Evolutionary conservation across 1,140 invertebrate species (phyloP), one percentile per base, ranked within the genome.

Genomic region (Tyrophagus putrescentiae): DNA sequence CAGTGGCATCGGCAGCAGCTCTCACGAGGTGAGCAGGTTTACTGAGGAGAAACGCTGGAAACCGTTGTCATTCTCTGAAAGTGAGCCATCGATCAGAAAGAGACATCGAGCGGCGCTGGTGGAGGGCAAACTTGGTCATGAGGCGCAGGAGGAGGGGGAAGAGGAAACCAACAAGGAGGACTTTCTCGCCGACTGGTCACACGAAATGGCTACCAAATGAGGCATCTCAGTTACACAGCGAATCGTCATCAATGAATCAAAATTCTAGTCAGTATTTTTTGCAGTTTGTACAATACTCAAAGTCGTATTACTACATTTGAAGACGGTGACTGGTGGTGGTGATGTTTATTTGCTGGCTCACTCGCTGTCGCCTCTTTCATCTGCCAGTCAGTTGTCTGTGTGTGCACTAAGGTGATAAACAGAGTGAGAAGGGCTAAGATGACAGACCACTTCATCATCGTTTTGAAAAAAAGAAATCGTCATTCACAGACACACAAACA

Each of bases 131-230:
- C n/a, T 7, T 16, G 23, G 32, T 39, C n/a, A 27, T 3, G 32
- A 52, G 1, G 23, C 3, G n/a, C 25, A 33, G 21, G 28, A 54
- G 7, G 13, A 4, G 27, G 27, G 39, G 9, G 3, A 28, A 9
- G 45, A 16, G 27, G 13, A 1, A 1, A 50, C 3, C 21, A 13
- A 50, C 3, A 50, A 6, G 5, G n/a, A n/a, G n/a, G n/a, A n/a
- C n/a, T n/a, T n/a, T n/a, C n/a, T n/a, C n/a, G 44, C 11, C 27
- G 52, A 54, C 27, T 54, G 52, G 52, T 54, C 52, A 54, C 52
- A 54, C 39, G 52, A 54, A 54, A 11, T 54, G 52, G 52, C 52
- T 13, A 21, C 52, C 52, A 54, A 29, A 18, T 54, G 27, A 54
- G 31, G 7, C 13, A n/a, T n/a, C n/a, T n/a, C n/a, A n/a, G n/a